Evolutionary conservation across 2,797 vertebrate species (phyloP).

Genomic region (Spinus olivaceus): DNA sequence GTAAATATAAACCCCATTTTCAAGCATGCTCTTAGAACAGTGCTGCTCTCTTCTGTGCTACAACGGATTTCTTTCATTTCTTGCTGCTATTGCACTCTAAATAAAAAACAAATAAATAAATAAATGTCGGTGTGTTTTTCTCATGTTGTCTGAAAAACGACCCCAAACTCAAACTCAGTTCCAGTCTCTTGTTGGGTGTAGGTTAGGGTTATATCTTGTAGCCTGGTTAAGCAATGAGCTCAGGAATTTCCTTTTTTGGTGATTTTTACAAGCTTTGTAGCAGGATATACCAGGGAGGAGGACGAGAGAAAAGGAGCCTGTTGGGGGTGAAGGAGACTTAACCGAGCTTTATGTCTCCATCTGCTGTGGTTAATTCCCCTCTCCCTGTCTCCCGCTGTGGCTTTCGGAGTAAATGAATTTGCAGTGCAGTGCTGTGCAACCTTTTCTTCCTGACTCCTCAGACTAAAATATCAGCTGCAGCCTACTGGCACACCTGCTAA

Average conservation of each 20-base stretch:
- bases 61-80: neutral
- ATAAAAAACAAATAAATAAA: neutral
- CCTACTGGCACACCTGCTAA: neutral
- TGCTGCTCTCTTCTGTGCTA: neutral
- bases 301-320: neutral
- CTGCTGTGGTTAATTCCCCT: constrained; percentile 29
- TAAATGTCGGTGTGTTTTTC: rapidly evolving
- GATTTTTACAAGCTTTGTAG: neutral
- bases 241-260: constrained; percentile 31
- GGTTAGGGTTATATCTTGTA: neutral
- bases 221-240: neutral
- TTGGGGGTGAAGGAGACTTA: neutral
- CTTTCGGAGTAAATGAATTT: constrained; percentile 9
- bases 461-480: neutral
- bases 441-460: neutral
- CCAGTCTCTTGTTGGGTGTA: neutral
- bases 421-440: neutral
- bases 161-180: neutral
- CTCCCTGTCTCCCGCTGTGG: constrained; percentile 15
- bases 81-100: neutral
- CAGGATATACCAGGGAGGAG: neutral
- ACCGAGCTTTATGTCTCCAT: constrained; percentile 36
- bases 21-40: neutral
- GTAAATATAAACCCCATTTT: neutral
- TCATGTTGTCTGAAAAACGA: neutral